These are phyloP conservation scores for Pogonocichla stellata DNA, from an alignment of 2,113 vertebrate species.

Conservation along the genomic window DNA sequence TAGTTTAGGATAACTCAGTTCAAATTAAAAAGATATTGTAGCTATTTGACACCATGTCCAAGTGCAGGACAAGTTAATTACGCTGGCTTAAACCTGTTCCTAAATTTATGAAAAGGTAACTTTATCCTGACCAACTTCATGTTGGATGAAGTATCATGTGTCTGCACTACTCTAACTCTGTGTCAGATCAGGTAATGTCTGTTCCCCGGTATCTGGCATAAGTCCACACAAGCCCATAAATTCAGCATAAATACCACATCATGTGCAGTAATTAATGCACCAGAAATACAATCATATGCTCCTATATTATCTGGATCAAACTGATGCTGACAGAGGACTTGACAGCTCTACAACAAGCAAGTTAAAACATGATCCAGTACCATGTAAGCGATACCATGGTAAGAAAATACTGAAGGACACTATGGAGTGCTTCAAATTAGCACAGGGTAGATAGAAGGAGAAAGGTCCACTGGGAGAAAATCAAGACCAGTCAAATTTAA, in stretches of 20 bases:
- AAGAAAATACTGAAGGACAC: neutral
- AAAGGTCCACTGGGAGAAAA: neutral
- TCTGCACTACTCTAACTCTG: neutral
- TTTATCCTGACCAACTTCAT: neutral
- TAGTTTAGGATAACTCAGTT: neutral
- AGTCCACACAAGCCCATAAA: slow-evolving; percentile 4
- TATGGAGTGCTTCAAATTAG: neutral
- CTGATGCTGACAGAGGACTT: neutral
- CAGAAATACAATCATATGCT: neutral
- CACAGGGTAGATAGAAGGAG: neutral
- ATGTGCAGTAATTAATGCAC: neutral
- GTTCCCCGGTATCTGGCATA: neutral
- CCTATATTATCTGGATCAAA: neutral
- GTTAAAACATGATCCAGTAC: neutral
- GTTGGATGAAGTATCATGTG: neutral
- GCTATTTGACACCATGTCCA: neutral
- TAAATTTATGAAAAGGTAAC: slow-evolving; percentile 34
- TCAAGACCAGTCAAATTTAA: neutral
- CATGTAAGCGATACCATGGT: neutral
- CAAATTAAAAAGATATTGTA: neutral
- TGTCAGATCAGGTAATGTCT: neutral
- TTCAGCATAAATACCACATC: neutral
- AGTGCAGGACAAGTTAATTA: slow-evolving; percentile 11
- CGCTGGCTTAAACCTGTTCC: neutral
- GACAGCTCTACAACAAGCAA: neutral